Percentiles rank a stretch among this genome's conserved stretches.
phyloP scores from a whole-genome alignment of 2,797 vertebrate genomes.

The Brachyalestes nurse region DNA sequence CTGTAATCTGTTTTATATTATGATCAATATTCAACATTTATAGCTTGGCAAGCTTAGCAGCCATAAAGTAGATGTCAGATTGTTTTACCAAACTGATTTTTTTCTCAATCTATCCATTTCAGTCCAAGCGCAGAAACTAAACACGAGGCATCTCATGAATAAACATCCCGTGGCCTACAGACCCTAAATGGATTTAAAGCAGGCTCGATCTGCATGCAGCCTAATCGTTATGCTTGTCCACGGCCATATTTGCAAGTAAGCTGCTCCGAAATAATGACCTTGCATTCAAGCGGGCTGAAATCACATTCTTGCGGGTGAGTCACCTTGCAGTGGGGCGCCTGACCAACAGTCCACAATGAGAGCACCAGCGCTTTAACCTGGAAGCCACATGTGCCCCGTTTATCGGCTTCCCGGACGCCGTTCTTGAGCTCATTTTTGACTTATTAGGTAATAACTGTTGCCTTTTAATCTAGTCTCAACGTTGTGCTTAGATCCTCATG shows the following conservation, averaged over 20 bases:
- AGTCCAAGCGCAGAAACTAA: too few species aligned
- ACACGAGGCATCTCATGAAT: not conserved
- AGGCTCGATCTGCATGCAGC: constrained; percentile 17
- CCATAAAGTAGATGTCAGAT: too few species aligned
- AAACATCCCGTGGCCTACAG: not conserved
- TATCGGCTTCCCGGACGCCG: constrained; percentile 40
- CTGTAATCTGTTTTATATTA: too few species aligned
- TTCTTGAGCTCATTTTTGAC: constrained; percentile 34
- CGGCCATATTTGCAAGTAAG: constrained; percentile 26
- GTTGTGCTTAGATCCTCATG: too few species aligned
- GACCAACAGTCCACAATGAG: constrained; percentile 29
- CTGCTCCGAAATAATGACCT: constrained; percentile 21
- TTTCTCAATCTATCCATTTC: too few species aligned
- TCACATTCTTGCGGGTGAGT: constrained; percentile 32
- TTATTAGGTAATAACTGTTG: constrained; percentile 35
- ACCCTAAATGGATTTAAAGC: not conserved
- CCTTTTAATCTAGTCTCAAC: too few species aligned
- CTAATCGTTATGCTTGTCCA: constrained; percentile 15
- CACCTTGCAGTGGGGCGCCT: constrained; percentile 21
- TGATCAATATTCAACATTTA: too few species aligned
- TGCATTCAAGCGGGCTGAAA: constrained; percentile 17
- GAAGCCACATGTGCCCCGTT: constrained; percentile 40
- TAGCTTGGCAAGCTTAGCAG: too few species aligned
- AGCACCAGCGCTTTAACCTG: constrained; percentile 32
- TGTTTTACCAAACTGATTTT: too few species aligned